phyloP scores from a whole-genome alignment of 2,113 vertebrate genomes.

The Ammodytes dubius region DNA sequence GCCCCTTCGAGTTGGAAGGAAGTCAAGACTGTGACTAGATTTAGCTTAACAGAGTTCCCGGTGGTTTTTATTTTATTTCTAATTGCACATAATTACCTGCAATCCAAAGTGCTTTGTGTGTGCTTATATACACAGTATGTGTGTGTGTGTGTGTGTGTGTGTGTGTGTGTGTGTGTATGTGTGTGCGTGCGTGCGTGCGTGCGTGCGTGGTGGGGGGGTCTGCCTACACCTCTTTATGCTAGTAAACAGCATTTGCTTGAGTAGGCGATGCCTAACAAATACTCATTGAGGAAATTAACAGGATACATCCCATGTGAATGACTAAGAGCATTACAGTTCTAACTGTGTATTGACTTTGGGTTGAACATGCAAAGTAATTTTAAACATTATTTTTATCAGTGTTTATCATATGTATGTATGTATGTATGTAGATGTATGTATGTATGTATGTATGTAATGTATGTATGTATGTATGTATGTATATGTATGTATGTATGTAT shows the following conservation, averaged over 20 bases:
- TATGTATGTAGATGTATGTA: too few relatives aligned
- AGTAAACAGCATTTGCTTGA: neutral
- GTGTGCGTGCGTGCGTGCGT: neutral
- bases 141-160: slow-evolving; percentile 27
- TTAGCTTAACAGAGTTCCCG: slow-evolving; percentile 47
- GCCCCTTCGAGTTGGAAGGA: slow-evolving; percentile 69
- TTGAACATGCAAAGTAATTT: too few relatives aligned
- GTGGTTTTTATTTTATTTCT: slow-evolving; percentile 45
- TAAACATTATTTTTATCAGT: too few relatives aligned
- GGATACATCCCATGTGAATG: neutral
- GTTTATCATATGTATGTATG: too few relatives aligned
- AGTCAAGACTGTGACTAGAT: slow-evolving; percentile 66
- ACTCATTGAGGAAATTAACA: slow-evolving; percentile 5
- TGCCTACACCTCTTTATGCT: slow-evolving; percentile 5
- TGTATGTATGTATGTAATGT: too few relatives aligned
- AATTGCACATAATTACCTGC: slow-evolving; percentile 51
- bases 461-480: too few relatives aligned
- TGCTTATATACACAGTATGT: neutral
- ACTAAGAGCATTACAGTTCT: neutral
- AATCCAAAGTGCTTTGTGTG: slow-evolving; percentile 28
- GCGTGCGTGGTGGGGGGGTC: neutral
- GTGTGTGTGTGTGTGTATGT: slow-evolving; percentile 4
- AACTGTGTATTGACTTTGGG: too few relatives aligned
- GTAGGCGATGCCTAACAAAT: slow-evolving; percentile 3
- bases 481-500: too few relatives aligned